Percentiles rank a stretch among this genome's conserved stretches.
phyloP scores from a whole-genome alignment of 2,113 vertebrate genomes.

The Mus pahari region DNA sequence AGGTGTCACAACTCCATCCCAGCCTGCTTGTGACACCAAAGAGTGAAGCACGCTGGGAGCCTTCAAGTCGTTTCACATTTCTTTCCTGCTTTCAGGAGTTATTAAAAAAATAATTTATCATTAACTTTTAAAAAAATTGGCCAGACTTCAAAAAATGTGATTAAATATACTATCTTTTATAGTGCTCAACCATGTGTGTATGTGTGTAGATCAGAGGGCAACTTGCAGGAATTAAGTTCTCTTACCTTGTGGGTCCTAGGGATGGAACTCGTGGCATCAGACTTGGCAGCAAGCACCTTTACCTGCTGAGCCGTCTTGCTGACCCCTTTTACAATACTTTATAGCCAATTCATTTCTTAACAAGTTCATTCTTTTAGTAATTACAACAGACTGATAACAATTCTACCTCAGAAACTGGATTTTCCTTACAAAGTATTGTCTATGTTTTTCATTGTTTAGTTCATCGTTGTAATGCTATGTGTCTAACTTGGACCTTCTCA shows the following conservation, averaged over 20 bases:
- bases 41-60: slow-evolving; percentile 53
- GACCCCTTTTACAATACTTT: slow-evolving; percentile 30
- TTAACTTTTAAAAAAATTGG: neutral
- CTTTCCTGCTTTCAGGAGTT: slow-evolving; percentile 65
- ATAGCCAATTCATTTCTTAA: slow-evolving; percentile 58
- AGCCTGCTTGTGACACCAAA: slow-evolving; percentile 60
- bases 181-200: neutral
- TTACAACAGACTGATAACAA: slow-evolving; percentile 55
- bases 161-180: slow-evolving; percentile 51
- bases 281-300: neutral
- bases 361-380: slow-evolving; percentile 63
- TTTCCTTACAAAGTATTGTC: slow-evolving; percentile 13
- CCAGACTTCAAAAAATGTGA: slow-evolving; percentile 19
- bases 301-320: neutral
- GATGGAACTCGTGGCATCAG: neutral
- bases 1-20: slow-evolving; percentile 63
- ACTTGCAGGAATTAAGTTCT: neutral
- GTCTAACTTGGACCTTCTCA: neutral
- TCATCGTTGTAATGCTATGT: neutral
- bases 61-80: slow-evolving; percentile 70
- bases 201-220: neutral
- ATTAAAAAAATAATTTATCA: neutral
- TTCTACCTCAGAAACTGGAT: slow-evolving; percentile 42
- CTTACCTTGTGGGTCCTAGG: neutral
- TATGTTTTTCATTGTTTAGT: slow-evolving; percentile 39